Evolutionary conservation across 2,797 vertebrate species (phyloP), one percentile per base, ranked within the genome.

Genomic region (Miichthys miiuy): DNA sequence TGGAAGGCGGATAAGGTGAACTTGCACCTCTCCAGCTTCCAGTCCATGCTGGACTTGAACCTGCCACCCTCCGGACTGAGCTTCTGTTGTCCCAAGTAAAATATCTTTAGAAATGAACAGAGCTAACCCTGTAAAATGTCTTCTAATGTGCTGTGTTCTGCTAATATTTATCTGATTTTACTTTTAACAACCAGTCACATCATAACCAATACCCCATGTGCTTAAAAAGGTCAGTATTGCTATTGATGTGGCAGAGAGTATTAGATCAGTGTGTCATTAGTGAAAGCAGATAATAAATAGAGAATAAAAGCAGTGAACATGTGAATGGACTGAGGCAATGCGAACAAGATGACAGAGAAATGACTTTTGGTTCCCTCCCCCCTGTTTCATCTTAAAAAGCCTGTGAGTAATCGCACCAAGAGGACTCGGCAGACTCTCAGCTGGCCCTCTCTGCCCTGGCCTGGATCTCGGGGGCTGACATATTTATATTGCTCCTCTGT

Each of bases 401-500:
- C 42, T 27, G 18, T 65, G 34, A 75, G 58, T 56, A 66, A 74
- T 38, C 38, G 13, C 17, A 30, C 38, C 41, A 60, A 52, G 55
- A 30, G 50, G 50, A 66, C 16, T 21, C 38, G 56, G 25, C 41
- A 47, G 46, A 20, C 23, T 50, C 55, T 55, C 34, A n/a, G 27
- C 13, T 73, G 61, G 50, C 38, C 47, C 30, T 0, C 30, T 64
- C 56, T 61, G 50, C 48, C 25, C 25, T 54, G 61, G 38, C 41
- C 62, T 74, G 72, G 14, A 63, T 73, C 20, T 51, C 52, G 57
- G 61, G 10, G 18, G 13, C 17, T 75, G 64, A 69, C 54, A 56
- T 73, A 51, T 81, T 85, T 72, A 60, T 46, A 13, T 25, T 47
- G 18, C 71, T 75, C 34, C 38, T 4, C 44, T 66, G 44, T 56